Evolutionary conservation across 2,113 vertebrate genomes (phyloP), one percentile per base, ranked within the genome.

Genomic region (Osmerus mordax): DNA sequence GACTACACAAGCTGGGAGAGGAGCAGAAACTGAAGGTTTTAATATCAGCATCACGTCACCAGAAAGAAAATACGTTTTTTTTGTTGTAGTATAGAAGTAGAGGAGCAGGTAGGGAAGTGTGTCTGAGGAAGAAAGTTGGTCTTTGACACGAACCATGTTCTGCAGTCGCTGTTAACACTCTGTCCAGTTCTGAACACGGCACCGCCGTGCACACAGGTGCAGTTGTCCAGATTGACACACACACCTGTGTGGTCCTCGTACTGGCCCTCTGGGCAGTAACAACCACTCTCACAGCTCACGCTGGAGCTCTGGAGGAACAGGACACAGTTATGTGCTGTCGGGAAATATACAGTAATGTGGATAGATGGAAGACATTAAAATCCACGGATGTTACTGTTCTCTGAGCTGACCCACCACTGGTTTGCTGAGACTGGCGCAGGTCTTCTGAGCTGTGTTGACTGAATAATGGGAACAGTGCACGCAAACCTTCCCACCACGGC

Each of bases 201-300:
- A 0, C 84, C 88, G 0, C 86, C 86, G 76, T 83, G 90, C 18
- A 83, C 52, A 67, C 92, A 93, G 4, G 90, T 91, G 58, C 92
- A 93, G 67, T 85, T 81, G 11, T 86, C 76, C 25, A 47, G 21
- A 53, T 71, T 28, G 18, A 91, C 90, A 77, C 91, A 93, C 32
- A 56, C 74, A 16, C 89, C 87, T 0, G 14, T 52, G 61, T 92
- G 88, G 78, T 93, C 88, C 72, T 92, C 89, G 70, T 83, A 90
- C 67, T 81, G 75, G 21, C 82, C 79, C 7, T 78, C 36, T 3
- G 90, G 89, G 65, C 92, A 93, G 74, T 87, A 85, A 68, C 92
- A 93, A 59, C 88, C 90, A 64, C 79, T 89, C 59, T 65, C 65
- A 74, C 92, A 93, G 61, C 12, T 82, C 41, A 3, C 0, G 23